Evolutionary conservation across 2,888 invertebrate genomes (phyloP).

Genomic region (Drosophila melanosoma): DNA sequence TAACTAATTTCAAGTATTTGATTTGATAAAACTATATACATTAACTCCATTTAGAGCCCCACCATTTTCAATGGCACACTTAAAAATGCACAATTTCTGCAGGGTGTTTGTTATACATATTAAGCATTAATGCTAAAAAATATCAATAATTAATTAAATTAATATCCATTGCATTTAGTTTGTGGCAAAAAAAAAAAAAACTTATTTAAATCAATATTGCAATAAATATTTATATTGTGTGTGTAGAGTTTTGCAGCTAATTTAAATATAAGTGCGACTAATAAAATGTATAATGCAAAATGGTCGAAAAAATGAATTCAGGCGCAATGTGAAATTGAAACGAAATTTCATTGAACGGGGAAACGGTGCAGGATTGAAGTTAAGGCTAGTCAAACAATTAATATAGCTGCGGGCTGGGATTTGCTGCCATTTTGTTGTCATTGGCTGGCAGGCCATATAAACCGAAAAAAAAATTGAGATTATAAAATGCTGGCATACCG

Average conservation of each 20-base stretch:
- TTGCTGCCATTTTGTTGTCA: slow-evolving; percentile 8
- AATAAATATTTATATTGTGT: slow-evolving; percentile 25
- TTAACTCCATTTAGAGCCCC: neutral
- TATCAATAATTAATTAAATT: slow-evolving; percentile 34
- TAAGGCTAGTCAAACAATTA: slow-evolving; percentile 43
- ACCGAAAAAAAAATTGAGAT: slow-evolving; percentile 15
- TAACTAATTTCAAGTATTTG: neutral
- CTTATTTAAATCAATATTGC: slow-evolving; percentile 30
- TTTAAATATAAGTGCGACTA: slow-evolving; percentile 34
- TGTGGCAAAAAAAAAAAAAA: slow-evolving; percentile 2
- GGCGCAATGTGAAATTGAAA: slow-evolving; percentile 18
- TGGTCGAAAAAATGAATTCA: slow-evolving; percentile 12
- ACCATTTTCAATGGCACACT: neutral
- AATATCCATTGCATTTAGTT: slow-evolving; percentile 28
- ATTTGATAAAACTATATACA: neutral
- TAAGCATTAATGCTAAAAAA: slow-evolving; percentile 17
- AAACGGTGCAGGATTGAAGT: slow-evolving; percentile 2
- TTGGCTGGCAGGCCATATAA: slow-evolving; percentile 1
- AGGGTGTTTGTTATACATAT: neutral
- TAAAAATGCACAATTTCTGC: neutral
- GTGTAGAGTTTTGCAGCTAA: slow-evolving; percentile 28
- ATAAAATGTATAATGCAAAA: slow-evolving; percentile 6
- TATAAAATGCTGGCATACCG: slow-evolving; percentile 22
- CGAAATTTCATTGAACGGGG: slow-evolving; percentile 28
- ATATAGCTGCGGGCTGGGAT: slow-evolving; percentile 30